Base-by-base conservation (phyloP, 2,888 invertebrate genomes). In the Marronus borbonicus region DNA sequence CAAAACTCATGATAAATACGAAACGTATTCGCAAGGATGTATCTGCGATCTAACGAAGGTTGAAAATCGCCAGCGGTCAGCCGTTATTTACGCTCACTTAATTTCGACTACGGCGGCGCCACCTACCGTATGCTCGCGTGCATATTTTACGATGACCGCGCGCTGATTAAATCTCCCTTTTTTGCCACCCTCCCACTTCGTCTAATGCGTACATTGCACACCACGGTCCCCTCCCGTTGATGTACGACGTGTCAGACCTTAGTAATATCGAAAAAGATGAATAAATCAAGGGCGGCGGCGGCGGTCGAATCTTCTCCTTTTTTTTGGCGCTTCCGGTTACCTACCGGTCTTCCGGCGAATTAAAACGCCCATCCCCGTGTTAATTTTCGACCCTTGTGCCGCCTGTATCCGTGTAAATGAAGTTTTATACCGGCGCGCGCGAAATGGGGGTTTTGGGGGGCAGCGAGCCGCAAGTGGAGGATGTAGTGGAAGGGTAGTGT, bases 131-230 rank as follows among this genome's bases (percentile, higher is more conserved):
- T 68, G 55, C 24, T 24, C 28, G 28, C 60, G 68, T 68, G 50
- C 68, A 68, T 68, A 68, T 68, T 68, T 68, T 50, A 68, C 50
- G 68, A 68, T 68, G 68, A 68, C 68, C 68, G 68, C 68, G 52
- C 68, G 68, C 50, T 68, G 68, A 68, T 68, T 68, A 68, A 68
- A 68, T 50, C 68, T 50, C 24, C 14, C 39, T 68, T 68, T 68
- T 68, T 68, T 50, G 24, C 24, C 8, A 12, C 4, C 49, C 20
- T 24, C 68, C 49, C 20, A 10, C 1, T 39, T 44, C 44, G 44
- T 44, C 44, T 44, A 50, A 49, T 12, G 62, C 28, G 28, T 62
- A 31, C 62, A n/a, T 4, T 28, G 60, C 12, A 17, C 24, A 24
- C 28, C 31, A 31, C 28, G 62, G 31, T 31, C 62, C 62, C 28